Base-by-base conservation (phyloP, 2,113 vertebrate species). In the Pandion haliaetus region DNA sequence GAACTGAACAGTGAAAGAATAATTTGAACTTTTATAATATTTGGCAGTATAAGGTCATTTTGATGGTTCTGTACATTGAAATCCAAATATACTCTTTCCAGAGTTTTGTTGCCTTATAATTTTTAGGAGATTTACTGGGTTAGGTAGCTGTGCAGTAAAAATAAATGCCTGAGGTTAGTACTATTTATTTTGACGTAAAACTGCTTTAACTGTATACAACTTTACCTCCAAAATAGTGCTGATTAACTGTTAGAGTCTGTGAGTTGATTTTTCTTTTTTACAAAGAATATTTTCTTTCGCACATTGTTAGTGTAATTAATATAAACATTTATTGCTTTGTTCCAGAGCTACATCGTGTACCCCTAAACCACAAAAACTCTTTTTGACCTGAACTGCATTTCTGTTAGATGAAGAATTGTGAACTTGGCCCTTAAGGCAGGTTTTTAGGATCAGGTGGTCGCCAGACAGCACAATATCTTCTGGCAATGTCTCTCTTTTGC, bases 141-240 rank as follows among this genome's bases (percentile, higher is more conserved):
- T 94, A 82, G 55, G 57, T 58, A 89, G 38, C 62, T 66, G 21
- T 65, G 58, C 59, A 94, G 89, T 93, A 91, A 94, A 90, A 94
- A 93, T 42, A 80, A 86, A 86, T 77, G 42, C 16, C 26, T 71
- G 57, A 88, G 50, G 42, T 84, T 88, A 70, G 61, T 78, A 29
- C 26, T 55, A 40, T 67, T 89, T 65, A 85, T 63, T 86, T 81
- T 72, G 38, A 47, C 5, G 8, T 45, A 76, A 72, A 88, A 57
- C 17, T 58, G 16, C 74, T 90, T 82, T 82, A 78, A 34, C 31
- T 65, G 25, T 47, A 25, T 55, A 67, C 26, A 73, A 42, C 42
- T 87, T 76, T 59, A 50, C 66, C 24, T 62, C 45, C 34, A 74
- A 72, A 96, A 92, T 7, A 73, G 29, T 77, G 14, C n/a, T 47